Conservation (phyloP, 2,113 vertebrate species). For the Podocnemis expansa region DNA sequence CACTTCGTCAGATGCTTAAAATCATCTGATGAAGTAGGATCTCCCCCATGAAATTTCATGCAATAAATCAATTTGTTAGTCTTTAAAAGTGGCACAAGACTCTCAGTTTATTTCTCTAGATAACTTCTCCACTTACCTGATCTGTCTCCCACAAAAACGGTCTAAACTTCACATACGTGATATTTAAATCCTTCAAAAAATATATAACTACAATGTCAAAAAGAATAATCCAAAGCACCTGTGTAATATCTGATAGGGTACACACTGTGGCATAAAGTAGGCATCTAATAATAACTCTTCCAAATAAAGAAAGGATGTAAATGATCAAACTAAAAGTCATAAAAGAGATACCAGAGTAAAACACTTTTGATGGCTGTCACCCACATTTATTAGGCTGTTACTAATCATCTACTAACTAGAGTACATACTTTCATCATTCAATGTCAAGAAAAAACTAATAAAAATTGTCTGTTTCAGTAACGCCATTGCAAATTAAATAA, state of each 20-base stretch:
- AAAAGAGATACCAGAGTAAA: not conserved
- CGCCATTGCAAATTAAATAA: not conserved
- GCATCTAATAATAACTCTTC: not conserved
- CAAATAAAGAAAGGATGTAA: constrained; percentile 2
- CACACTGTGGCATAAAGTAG: not conserved
- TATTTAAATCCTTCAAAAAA: not conserved
- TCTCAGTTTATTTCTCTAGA: not conserved
- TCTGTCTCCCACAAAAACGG: not conserved
- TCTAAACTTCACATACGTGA: not conserved
- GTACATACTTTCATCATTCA: not conserved
- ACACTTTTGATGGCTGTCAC: not conserved
- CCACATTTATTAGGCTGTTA: not conserved
- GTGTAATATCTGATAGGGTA: not conserved
- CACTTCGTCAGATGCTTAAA: no score
- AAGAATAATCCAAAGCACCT: not conserved
- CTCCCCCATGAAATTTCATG: no score
- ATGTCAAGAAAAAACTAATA: not conserved
- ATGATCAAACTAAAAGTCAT: not conserved
- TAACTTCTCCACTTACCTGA: not conserved
- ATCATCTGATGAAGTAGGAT: no score
- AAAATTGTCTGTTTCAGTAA: not conserved
- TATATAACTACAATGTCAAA: not conserved
- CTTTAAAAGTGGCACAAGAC: no score
- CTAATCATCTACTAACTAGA: not conserved
- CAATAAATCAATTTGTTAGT: no score